These are phyloP conservation scores for Callyntrura guangdongensis DNA, from an alignment of 2,888 invertebrate genomes.

Conservation along the genomic window DNA sequence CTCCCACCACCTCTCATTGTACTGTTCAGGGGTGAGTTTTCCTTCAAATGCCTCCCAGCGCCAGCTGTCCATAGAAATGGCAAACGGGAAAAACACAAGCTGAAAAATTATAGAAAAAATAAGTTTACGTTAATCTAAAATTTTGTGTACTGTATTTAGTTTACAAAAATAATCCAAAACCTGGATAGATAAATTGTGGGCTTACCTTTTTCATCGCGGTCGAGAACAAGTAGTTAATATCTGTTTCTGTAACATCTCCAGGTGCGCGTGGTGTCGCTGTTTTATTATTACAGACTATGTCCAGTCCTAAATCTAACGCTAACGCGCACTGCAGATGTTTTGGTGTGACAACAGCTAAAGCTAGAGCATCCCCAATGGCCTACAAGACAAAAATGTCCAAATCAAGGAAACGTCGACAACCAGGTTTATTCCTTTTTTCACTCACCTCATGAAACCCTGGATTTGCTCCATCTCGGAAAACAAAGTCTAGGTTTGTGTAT, in stretches of 20 bases:
- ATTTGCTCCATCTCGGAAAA: conserved; percentile 92
- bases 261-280: neutral
- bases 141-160: no score
- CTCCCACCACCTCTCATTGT: conserved; percentile 86
- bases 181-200: no score
- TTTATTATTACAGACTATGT: conserved; percentile 25
- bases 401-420: neutral
- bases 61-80: conserved; percentile 85
- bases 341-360: conserved; percentile 85
- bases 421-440: neutral
- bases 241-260: conserved; percentile 80
- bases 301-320: conserved; percentile 74
- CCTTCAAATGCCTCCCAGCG: conserved; percentile 86
- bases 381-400: neutral
- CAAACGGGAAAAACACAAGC: conserved; percentile 86
- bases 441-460: conserved; percentile 88
- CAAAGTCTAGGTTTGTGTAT: conserved; percentile 90
- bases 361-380: conserved; percentile 85
- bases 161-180: no score
- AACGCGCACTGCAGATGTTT: conserved; percentile 83
- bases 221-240: conserved; percentile 85
- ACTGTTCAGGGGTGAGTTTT: conserved; percentile 82
- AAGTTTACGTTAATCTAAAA: no score
- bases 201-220: conserved; percentile 85
- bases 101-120: conserved; percentile 53